Conservation (phyloP, 1,140 invertebrate species). For the Anastrepha obliqua region DNA sequence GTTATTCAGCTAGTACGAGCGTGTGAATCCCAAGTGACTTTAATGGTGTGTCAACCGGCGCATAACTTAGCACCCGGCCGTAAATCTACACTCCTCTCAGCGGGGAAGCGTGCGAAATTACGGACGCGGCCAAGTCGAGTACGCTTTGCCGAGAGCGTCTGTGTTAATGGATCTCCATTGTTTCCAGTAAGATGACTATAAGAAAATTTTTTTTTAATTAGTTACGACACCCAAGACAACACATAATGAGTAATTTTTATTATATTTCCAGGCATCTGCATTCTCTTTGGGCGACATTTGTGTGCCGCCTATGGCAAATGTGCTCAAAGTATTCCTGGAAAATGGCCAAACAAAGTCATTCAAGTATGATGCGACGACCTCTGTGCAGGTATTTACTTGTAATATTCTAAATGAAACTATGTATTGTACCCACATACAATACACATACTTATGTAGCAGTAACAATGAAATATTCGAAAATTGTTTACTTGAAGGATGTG, state of each 20-base stretch:
- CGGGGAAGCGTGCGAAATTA: conserved; percentile 89
- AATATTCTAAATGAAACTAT: neutral
- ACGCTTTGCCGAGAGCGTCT: conserved; percentile 90
- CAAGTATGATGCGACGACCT: conserved; percentile 93
- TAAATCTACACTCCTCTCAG: conserved; percentile 89
- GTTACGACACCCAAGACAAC: neutral
- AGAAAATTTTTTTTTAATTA: neutral
- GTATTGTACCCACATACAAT: neutral
- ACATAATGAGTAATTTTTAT: conserved; percentile 3
- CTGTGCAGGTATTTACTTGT: conserved; percentile 77
- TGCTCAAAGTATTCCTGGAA: conserved; percentile 94
- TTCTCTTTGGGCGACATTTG: conserved; percentile 86
- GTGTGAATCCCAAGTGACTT: conserved; percentile 83
- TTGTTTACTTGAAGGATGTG: conserved; percentile 79
- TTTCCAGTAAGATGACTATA: conserved; percentile 79
- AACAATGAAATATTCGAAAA: neutral
- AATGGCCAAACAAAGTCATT: conserved; percentile 98
- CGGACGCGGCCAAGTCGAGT: conserved; percentile 89
- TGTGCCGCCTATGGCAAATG: conserved; percentile 92
- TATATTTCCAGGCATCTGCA: conserved; percentile 79
- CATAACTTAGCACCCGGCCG: conserved; percentile 80
- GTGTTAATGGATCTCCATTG: conserved; percentile 87
- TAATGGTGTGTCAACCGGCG: conserved; percentile 89
- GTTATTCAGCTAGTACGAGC: conserved; percentile 92
- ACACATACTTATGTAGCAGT: neutral